Evolutionary conservation across 2,113 vertebrate genomes (phyloP).

Genomic region (Dissostichus mawsoni): DNA sequence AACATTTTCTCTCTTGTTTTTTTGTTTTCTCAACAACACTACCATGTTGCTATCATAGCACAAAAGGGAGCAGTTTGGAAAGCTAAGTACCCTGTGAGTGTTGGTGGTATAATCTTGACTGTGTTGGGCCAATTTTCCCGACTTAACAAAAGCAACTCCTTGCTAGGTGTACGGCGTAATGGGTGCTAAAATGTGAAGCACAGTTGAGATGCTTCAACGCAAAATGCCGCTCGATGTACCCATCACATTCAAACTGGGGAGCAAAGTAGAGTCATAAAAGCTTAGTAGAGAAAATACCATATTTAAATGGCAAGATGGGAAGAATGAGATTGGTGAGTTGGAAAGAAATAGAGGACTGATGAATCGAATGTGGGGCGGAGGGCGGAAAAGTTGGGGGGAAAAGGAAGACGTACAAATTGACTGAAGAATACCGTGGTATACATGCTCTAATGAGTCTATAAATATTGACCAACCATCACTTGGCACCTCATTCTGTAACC

Average conservation of each 20-base stretch:
- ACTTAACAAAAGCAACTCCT: constrained; percentile 46
- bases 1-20: not conserved
- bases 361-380: constrained; percentile 12
- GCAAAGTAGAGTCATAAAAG: constrained; percentile 42
- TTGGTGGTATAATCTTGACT: constrained; percentile 16
- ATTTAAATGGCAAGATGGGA: constrained; percentile 23
- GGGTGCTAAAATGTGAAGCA: constrained; percentile 41
- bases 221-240: constrained; percentile 42
- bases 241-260: constrained; percentile 47
- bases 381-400: not conserved
- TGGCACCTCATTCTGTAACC: constrained; percentile 55
- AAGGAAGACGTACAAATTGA: constrained; percentile 16
- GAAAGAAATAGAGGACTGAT: constrained; percentile 20
- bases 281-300: constrained; percentile 36
- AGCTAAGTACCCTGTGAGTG: constrained; percentile 47
- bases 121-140: constrained; percentile 36
- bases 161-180: not conserved
- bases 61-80: constrained; percentile 25
- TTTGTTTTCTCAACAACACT: not conserved
- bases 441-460: constrained; percentile 64
- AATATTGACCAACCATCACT: constrained; percentile 67
- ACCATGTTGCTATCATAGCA: constrained; percentile 30
- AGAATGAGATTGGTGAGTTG: constrained; percentile 45
- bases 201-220: constrained; percentile 26
- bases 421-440: not conserved